Percentiles rank a stretch among this genome's conserved stretches.
phyloP scores from a whole-genome alignment of 2,888 invertebrate species.

The Cerastis rubricosa region DNA sequence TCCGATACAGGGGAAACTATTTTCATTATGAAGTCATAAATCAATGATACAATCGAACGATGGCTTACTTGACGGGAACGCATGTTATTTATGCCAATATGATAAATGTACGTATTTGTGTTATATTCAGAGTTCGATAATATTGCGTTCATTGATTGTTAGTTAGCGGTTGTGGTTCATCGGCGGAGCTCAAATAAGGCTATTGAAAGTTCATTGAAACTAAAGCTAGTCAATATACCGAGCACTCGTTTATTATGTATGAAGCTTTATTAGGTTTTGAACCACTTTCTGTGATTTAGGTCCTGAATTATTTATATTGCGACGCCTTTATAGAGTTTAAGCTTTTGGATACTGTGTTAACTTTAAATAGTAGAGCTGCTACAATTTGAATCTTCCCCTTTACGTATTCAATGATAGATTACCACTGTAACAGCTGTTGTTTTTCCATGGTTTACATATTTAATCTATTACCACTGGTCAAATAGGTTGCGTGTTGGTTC shows the following conservation, averaged over 20 bases:
- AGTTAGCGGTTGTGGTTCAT: slow-evolving; percentile 35
- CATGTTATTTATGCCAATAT: slow-evolving; percentile 84
- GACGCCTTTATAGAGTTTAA: neutral
- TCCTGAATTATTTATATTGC: slow-evolving; percentile 29
- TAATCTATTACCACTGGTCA: neutral
- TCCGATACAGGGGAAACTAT: slow-evolving; percentile 82
- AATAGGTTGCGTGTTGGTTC: neutral
- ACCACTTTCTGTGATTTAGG: slow-evolving; percentile 45
- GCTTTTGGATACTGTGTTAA: neutral
- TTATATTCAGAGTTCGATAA: slow-evolving; percentile 67
- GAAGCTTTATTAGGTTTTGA: slow-evolving; percentile 44
- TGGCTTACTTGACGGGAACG: slow-evolving; percentile 83
- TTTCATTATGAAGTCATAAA: slow-evolving; percentile 89
- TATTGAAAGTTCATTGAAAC: slow-evolving; percentile 45
- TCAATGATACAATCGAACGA: slow-evolving; percentile 86
- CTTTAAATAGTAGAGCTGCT: neutral
- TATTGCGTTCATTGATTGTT: slow-evolving; percentile 63
- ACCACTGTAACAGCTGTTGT: neutral
- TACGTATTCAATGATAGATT: neutral
- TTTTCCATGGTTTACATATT: neutral
- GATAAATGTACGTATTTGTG: slow-evolving; percentile 79
- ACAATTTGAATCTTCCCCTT: neutral
- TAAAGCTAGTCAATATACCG: slow-evolving; percentile 30
- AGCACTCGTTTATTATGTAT: slow-evolving; percentile 48
- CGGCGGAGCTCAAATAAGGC: slow-evolving; percentile 33